Evolutionary conservation across 1,140 invertebrate genomes (phyloP).

Genomic region (Homalodisca vitripennis): DNA sequence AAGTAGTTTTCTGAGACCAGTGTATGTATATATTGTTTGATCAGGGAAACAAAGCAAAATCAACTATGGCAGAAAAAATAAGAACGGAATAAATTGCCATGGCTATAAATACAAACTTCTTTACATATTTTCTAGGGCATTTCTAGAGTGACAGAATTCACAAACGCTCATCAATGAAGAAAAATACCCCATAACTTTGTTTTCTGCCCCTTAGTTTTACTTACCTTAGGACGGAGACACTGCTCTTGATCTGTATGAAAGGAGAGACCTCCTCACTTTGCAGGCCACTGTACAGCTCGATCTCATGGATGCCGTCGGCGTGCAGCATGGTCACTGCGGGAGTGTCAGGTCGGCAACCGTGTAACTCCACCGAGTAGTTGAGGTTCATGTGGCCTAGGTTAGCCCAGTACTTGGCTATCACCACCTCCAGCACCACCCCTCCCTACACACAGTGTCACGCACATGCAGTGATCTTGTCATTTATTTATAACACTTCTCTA

Average conservation of each 20-base stretch:
- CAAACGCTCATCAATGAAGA: too few relatives aligned
- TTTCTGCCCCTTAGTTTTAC: too few relatives aligned
- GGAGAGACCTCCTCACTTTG: slow-evolving; percentile 80
- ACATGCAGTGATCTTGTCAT: too few relatives aligned
- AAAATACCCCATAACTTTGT: slow-evolving; percentile 24
- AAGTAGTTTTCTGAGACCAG: too few relatives aligned
- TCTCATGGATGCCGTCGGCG: slow-evolving; percentile 70
- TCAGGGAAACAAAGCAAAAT: too few relatives aligned
- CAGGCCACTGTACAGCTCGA: slow-evolving; percentile 67
- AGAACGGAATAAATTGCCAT: too few relatives aligned
- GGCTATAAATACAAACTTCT: too few relatives aligned
- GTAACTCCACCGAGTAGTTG: slow-evolving; percentile 76
- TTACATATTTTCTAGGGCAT: too few relatives aligned
- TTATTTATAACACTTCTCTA: too few relatives aligned
- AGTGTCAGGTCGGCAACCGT: slow-evolving; percentile 73
- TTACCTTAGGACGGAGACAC: slow-evolving; percentile 75
- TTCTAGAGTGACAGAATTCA: too few relatives aligned
- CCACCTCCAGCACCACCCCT: slow-evolving; percentile 78
- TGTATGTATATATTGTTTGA: too few relatives aligned
- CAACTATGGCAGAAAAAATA: not conserved
- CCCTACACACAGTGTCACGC: slow-evolving; percentile 60
- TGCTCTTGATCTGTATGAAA: slow-evolving; percentile 69
- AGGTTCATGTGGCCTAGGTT: slow-evolving; percentile 74
- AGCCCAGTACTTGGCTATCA: slow-evolving; percentile 93
- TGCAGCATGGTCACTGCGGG: slow-evolving; percentile 64